Evolutionary conservation across 2,888 invertebrate species (phyloP), one percentile per base, ranked within the genome.

Genomic region (Drosophila longiperda): DNA sequence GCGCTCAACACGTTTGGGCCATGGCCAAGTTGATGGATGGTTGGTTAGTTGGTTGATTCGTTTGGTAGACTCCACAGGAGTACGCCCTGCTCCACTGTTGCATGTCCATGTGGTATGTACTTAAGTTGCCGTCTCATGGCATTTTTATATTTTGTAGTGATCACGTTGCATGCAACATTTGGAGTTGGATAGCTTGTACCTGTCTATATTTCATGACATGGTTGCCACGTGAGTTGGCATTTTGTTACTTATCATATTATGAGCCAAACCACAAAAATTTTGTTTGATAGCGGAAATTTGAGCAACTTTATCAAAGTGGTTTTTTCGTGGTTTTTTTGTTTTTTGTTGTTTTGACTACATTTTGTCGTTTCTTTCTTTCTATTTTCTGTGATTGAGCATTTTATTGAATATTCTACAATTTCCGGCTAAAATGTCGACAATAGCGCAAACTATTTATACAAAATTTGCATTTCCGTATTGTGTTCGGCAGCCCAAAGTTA

Each of bases 11-110:
- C 78, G 77, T 78, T 77, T 78, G 52, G 64, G 63, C 75, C 75
- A 73, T 67, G 74, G 70, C 73, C 78, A 74, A 75, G 38, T 76
- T 82, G 82, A 80, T 82, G 80, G 80, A 82, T 82, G 82, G 62
- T 59, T 72, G 50, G 77, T 32, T 64, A 62, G 36, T 52, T 66
- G 48, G 38, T 26, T 54, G 38, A 38, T 29, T 32, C 29, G 50
- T 42, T 59, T 32, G 66, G 52, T 57, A 42, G 54, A 63, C 52
- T 75, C 78, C 76, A 66, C 63, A 60, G 53, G 42, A n/a, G 40
- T 64, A 32, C 52, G 64, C 50, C 66, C 71, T 61, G 64, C 53
- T 36, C 34, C 52, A 63, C 57, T 72, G 80, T 78, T 74, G 80
- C 82, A 67, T 73, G 71, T 61, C 36, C 23, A 23, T 45, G 45